A percentile compares a stretch with the other conserved stretches of the same genome.
phyloP scores from a whole-genome alignment of 2,888 invertebrate species.

The Actias luna region DNA sequence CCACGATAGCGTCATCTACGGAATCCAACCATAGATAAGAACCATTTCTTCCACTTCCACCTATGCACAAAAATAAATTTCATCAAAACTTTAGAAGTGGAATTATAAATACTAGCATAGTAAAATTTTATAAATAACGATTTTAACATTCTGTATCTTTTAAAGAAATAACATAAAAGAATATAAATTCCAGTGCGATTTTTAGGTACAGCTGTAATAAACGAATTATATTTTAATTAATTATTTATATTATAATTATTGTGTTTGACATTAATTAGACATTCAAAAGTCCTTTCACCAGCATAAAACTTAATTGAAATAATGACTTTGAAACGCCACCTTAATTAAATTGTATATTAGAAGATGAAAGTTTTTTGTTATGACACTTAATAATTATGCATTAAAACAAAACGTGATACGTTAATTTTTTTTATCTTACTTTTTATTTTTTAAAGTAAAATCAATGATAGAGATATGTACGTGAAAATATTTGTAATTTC shows the following conservation, averaged over 20 bases:
- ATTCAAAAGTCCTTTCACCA: slow-evolving; percentile 29
- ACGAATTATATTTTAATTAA: slow-evolving; percentile 4
- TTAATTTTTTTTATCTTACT: slow-evolving; percentile 25
- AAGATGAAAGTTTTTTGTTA: slow-evolving; percentile 46
- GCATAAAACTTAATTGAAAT: slow-evolving; percentile 30
- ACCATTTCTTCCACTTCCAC: too few relatives aligned
- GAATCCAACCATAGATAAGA: too few relatives aligned
- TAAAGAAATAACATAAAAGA: background rate
- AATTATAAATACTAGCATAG: too few relatives aligned
- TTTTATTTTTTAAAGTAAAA: slow-evolving; percentile 9
- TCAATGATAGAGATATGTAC: background rate
- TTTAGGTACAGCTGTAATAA: background rate
- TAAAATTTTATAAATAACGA: too few relatives aligned
- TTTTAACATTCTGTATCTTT: too few relatives aligned
- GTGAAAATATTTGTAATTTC: background rate
- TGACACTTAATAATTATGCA: slow-evolving; percentile 42
- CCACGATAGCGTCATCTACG: too few relatives aligned
- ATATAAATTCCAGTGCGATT: background rate
- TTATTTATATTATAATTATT: slow-evolving; percentile 20
- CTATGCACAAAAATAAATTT: too few relatives aligned
- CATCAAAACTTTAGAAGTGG: too few relatives aligned
- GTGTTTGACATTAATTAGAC: slow-evolving; percentile 35
- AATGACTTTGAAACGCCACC: slow-evolving; percentile 33
- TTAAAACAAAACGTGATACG: slow-evolving; percentile 32
- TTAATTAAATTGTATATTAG: slow-evolving; percentile 43